Evolutionary conservation across 2,797 vertebrate species (phyloP).

Genomic region (Limosa lapponica): DNA sequence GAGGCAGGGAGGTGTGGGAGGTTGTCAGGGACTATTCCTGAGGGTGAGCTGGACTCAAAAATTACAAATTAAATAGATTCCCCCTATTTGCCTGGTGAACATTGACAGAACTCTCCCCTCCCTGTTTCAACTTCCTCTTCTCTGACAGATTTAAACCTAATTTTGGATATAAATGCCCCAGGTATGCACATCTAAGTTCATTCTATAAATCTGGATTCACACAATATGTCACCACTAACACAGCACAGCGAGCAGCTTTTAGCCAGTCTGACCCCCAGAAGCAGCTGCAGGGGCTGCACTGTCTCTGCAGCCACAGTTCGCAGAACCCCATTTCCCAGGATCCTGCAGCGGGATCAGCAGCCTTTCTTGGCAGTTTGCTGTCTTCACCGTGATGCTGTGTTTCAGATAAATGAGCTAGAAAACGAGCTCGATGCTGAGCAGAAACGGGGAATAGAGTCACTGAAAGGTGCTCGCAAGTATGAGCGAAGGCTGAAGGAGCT

Average conservation of each 20-base stretch:
- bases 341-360: not conserved
- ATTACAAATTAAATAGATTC: not conserved
- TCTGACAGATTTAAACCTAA: not conserved
- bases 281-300: not conserved
- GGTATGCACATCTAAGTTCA: not conserved
- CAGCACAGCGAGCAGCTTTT: not conserved
- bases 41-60: not conserved
- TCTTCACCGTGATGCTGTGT: not conserved
- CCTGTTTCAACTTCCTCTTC: not conserved
- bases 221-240: not conserved
- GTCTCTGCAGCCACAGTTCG: not conserved
- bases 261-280: not conserved
- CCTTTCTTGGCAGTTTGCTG: not conserved
- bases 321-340: not conserved
- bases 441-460: constrained; percentile 79
- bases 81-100: not conserved
- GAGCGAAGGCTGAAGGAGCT: constrained; percentile 87
- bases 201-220: not conserved
- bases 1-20: not conserved
- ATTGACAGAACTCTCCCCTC: not conserved
- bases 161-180: not conserved
- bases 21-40: not conserved
- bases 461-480: constrained; percentile 84
- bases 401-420: constrained; percentile 85
- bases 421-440: constrained; percentile 83